Percentiles rank a stretch among this genome's conserved stretches.
These are phyloP conservation scores for Parelbella ahira DNA, from an alignment of 2,888 invertebrate genomes.

Conservation along the genomic window DNA sequence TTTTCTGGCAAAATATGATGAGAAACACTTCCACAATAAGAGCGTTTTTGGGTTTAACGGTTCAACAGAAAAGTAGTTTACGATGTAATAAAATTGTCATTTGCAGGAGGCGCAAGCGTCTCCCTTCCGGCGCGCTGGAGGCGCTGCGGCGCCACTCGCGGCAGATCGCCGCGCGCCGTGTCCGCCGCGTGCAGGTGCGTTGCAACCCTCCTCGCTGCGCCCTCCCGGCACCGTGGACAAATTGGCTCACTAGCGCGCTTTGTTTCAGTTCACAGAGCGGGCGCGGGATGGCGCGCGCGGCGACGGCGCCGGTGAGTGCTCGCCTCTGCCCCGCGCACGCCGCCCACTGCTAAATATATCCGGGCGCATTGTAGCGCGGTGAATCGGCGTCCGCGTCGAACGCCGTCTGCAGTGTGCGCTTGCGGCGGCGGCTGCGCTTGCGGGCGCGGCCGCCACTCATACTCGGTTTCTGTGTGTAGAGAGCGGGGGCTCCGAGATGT, in stretches of 20 bases:
- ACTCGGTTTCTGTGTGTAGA: conserved; percentile 50
- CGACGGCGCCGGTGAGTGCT: conserved; percentile 65
- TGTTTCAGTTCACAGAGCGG: conserved; percentile 74
- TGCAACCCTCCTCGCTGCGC: conserved; percentile 24
- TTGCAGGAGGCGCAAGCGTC: conserved; percentile 24
- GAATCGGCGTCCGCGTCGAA: conserved; percentile 32
- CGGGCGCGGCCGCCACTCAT: conserved; percentile 43
- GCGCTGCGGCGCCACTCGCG: conserved; percentile 91
- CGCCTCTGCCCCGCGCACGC: conserved; percentile 32
- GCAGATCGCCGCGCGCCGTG: conserved; percentile 90
- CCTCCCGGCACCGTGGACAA: conserved; percentile 12
- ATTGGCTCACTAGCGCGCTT: conserved; percentile 37
- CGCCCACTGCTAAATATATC: conserved; percentile 52
- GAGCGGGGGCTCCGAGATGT: conserved; percentile 68
- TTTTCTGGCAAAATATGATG: no score
- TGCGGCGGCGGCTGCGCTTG: conserved; percentile 32
- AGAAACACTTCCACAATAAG: no score
- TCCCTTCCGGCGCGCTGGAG: conserved; percentile 76
- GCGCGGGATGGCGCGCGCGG: conserved; percentile 67
- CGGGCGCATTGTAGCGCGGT: conserved; percentile 46
- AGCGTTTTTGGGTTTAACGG: no score
- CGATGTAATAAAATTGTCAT: conserved; percentile 46
- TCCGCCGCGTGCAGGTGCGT: conserved; percentile 90
- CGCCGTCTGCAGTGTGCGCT: conserved; percentile 24
- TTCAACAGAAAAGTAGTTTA: conserved; percentile 45